Base-by-base conservation (phyloP, 2,888 invertebrate genomes). In the Morpho achilles region DNA sequence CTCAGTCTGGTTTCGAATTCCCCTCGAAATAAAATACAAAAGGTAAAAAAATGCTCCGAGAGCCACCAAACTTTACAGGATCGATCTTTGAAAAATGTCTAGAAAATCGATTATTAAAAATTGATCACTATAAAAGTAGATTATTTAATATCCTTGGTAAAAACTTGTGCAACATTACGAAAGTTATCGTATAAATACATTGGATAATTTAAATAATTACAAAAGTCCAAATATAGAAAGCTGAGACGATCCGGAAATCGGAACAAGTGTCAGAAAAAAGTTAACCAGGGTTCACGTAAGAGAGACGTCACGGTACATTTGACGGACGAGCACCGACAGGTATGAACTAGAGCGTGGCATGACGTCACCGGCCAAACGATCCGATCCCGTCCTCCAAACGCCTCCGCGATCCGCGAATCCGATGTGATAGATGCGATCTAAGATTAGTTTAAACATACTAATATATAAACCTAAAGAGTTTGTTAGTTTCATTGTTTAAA, bases 331-430 rank as follows among this genome's bases (percentile, higher is more conserved):
- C 73, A 67, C 72, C 70, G 76, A 82, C 85, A 79, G 69, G 82
- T 81, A 77, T 75, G 66, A 84, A 85, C 82, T 83, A 75, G 85
- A 84, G 82, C 84, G 81, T 81, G 67, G 59, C 68, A 61, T 85
- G 84, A 84, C 83, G 82, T 84, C 84, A 84, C 59, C 56, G 32
- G 48, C 8, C 50, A 8, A 54, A 47, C 32, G 59, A 59, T 50
- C 54, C 45, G 46, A 52, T 49, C 58, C 50, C 43, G 53, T 32
- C 32, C 32, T 57, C 57, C 44, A 42, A 50, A 40, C 52, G 55
- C 52, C 58, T 54, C 53, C 53, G 50, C 59, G 50, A 56, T 59
- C 56, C 56, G 64, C 64, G 58, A 64, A 62, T 47, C 56, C 42
- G 23, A 55, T 48, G 55, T 39, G 50, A 60, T 60, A 49, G 46